Base-by-base conservation (phyloP, 1,140 invertebrate genomes). In the Frieseomelitta varia region DNA sequence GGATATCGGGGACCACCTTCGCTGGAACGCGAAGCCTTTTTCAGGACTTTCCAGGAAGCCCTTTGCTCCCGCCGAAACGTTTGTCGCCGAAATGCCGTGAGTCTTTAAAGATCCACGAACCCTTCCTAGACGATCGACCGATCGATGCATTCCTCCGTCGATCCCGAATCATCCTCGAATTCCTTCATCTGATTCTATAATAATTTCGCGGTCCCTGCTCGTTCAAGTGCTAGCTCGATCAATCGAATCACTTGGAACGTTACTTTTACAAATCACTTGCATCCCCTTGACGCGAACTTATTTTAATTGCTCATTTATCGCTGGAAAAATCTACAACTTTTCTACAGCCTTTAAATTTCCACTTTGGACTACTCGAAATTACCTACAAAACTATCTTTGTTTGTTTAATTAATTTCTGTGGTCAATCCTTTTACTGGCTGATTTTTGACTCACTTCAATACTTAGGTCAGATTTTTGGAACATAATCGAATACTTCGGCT, bases 41-140 rank as follows among this genome's bases (percentile, higher is more conserved):
- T 83, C 83, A 76, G 84, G 85, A 79, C 85, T 90, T 92, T 92
- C 91, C 85, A 87, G 85, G 91, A 92, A 92, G 88, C 87, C 92
- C 71, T 91, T 92, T 85, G 85, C 87, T 85, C 73, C 68, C 72
- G 87, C 87, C 87, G 90, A 90, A 90, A 89, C 87, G 90, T 68
- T 79, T 53, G 79, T 68, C 85, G 34, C 69, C 79, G 74, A 80
- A 82, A 80, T 81, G 17, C 78, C 58, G 80, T 58, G 81, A 72
- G 84, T 87, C 84, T 85, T 90, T 87, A 81, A 87, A 81, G 88
- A 89, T 86, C 85, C 81, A 77, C 77, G 69, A 30, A 81, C 30
- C 84, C 84, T 72, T 56, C 63, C 68, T 81, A 58, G 86, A 88
- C 86, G 87, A 84, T 76, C 65, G 63, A 75, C 74, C 76, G 87